Percentiles rank a stretch among this genome's conserved stretches.
Conservation (phyloP, 2,797 vertebrate genomes). For the Argya squamiceps region DNA sequence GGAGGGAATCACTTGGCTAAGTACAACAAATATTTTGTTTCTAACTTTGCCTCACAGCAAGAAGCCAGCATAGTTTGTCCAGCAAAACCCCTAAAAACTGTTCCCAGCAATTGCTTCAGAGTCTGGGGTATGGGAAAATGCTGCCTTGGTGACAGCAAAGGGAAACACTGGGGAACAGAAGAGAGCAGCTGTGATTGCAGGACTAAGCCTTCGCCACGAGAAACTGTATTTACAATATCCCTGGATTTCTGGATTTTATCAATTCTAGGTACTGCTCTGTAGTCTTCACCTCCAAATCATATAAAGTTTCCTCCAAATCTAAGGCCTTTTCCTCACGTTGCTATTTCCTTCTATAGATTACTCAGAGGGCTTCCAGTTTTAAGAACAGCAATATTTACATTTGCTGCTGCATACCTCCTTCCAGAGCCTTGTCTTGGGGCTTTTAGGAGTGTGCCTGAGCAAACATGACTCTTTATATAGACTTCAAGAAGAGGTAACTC, state of each 20-base stretch:
- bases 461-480: constrained; percentile 69
- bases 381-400: constrained; percentile 66
- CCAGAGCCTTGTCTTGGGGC: constrained; percentile 35
- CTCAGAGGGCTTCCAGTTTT: not conserved
- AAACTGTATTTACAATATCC: not conserved
- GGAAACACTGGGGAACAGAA: not conserved
- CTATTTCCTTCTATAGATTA: constrained; percentile 18
- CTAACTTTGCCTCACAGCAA: not conserved
- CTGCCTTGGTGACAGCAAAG: constrained; percentile 3
- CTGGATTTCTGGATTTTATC: not conserved
- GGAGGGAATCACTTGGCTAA: not conserved
- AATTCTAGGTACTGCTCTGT: not conserved
- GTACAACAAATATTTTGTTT: not conserved
- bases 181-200: not conserved
- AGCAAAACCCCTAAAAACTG: not conserved
- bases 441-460: constrained; percentile 60
- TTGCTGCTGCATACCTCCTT: constrained; percentile 63
- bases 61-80: not conserved
- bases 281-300: not conserved
- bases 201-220: not conserved
- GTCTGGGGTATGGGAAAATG: not conserved
- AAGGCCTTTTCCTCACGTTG: not conserved
- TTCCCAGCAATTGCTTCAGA: not conserved
- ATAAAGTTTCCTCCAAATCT: not conserved
- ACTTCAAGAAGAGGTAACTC: constrained; percentile 64